Base-by-base conservation (phyloP, 1,140 invertebrate species). In the Stegodyphus dumicola region DNA sequence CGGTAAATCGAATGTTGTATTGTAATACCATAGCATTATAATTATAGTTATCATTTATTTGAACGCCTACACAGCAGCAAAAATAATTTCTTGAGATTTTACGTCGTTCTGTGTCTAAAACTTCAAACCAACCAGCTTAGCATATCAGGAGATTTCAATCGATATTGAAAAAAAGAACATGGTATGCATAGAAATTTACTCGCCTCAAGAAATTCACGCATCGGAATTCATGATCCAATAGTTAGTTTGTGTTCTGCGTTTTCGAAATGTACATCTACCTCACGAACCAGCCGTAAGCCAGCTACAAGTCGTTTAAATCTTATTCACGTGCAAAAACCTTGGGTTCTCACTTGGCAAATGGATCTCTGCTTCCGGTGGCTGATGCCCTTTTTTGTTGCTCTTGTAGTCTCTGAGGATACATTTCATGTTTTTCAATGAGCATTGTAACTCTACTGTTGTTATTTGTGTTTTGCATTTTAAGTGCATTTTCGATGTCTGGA, bases 381-480 rank as follows among this genome's bases (percentile, higher is more conserved):
- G 64, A 51, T 49, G 18, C 60, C 10, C 33, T 51, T 48, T 60
- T 77, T 60, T 60, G 7, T 15, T 15, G 9, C 5, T 0, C 56
- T 60, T 60, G 56, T 60, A 11, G 15, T 11, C 75, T 77, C 75
- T 5, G 11, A 77, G 75, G 75, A 77, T 65, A 77, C 75, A 77
- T 77, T 77, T 77, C 75, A 77, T 77, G 75, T 77, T 77, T 77
- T 77, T 77, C 75, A 77, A 77, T 77, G 75, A 77, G 75, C 60
- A 49, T n/a, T 51, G 56, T 6, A 77, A 48, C 48, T 77, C 53
- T 66, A 65, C 65, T 64, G 75, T 60, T 60, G 33, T 33, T 33
- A 33, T 33, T 33, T 33, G 33, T 3, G 33, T 33, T 33, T 33
- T 33, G 33, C 33, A 33, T 33, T 33, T 33, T 33, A 33, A 33